Percentiles rank a stretch among this genome's conserved stretches.
These are phyloP conservation scores for Ifrita kowaldi DNA, from an alignment of 2,113 vertebrate genomes.

Conservation along the genomic window DNA sequence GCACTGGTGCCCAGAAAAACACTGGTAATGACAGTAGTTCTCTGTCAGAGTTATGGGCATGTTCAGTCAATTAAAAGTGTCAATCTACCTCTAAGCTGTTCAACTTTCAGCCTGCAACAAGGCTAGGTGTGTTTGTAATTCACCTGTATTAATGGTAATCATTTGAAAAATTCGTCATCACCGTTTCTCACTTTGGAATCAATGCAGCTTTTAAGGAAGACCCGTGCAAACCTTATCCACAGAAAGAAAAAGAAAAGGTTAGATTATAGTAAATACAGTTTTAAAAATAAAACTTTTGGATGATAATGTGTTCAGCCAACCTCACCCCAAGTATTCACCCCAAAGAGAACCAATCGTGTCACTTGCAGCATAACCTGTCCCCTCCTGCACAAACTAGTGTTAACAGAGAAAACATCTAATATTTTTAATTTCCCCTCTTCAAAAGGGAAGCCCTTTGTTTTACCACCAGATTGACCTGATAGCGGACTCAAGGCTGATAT, in stretches of 20 bases:
- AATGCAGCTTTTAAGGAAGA: not conserved
- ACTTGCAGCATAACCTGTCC: not conserved
- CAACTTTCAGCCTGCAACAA: not conserved
- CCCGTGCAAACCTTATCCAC: not conserved
- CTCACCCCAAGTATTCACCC: not conserved
- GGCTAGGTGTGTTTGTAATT: not conserved
- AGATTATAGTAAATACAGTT: not conserved
- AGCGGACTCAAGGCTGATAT: not conserved
- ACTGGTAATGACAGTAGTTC: not conserved
- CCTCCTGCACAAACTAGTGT: not conserved
- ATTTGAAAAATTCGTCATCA: not conserved
- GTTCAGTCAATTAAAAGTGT: not conserved
- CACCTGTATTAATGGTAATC: not conserved
- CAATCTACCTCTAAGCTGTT: not conserved
- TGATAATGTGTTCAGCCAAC: not conserved
- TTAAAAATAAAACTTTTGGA: not conserved
- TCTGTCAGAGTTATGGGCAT: not conserved
- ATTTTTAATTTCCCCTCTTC: not conserved
- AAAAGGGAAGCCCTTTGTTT: not conserved
- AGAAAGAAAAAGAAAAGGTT: not conserved
- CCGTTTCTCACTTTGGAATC: not conserved
- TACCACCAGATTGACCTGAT: not conserved
- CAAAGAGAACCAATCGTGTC: accelerated
- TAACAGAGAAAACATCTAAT: not conserved
- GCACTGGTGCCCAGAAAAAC: not conserved